phyloP scores from a whole-genome alignment of 2,888 invertebrate species.

The Pherbina coryleti region DNA sequence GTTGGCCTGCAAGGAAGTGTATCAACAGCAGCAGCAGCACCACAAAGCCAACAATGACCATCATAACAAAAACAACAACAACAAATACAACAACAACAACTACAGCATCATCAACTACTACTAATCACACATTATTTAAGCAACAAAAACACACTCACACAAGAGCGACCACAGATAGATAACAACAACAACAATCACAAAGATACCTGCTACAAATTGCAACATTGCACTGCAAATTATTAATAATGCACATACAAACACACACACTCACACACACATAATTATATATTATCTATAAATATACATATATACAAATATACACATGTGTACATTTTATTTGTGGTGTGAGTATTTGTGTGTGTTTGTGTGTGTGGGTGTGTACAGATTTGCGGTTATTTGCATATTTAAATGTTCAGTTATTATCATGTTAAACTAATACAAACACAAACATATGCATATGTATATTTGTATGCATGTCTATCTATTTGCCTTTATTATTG shows the following conservation, averaged over 20 bases:
- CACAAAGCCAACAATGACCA: background rate
- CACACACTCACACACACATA: background rate
- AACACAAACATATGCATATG: background rate
- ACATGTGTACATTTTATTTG: background rate
- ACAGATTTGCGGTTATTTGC: slow-evolving; percentile 28
- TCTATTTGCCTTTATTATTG: background rate
- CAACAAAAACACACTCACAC: background rate
- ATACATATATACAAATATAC: background rate
- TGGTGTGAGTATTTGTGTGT: background rate
- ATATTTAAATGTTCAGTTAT: slow-evolving; percentile 28
- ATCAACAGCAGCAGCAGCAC: slow-evolving; percentile 25
- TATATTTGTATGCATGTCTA: background rate
- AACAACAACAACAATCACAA: slow-evolving; percentile 22
- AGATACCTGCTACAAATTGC: slow-evolving; percentile 12
- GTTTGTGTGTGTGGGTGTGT: background rate
- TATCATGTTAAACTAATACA: slow-evolving; percentile 15
- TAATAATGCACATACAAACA: slow-evolving; percentile 10
- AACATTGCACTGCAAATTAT: slow-evolving; percentile 24
- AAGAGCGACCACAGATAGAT: background rate
- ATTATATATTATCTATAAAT: background rate
- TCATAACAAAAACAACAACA: background rate
- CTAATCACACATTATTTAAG: background rate
- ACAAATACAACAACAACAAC: slow-evolving; percentile 28
- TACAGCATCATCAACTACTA: background rate
- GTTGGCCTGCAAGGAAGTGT: slow-evolving; percentile 38